Base-by-base conservation (phyloP, 23 tunicate genomes). In the Trididemnum miniatum region DNA sequence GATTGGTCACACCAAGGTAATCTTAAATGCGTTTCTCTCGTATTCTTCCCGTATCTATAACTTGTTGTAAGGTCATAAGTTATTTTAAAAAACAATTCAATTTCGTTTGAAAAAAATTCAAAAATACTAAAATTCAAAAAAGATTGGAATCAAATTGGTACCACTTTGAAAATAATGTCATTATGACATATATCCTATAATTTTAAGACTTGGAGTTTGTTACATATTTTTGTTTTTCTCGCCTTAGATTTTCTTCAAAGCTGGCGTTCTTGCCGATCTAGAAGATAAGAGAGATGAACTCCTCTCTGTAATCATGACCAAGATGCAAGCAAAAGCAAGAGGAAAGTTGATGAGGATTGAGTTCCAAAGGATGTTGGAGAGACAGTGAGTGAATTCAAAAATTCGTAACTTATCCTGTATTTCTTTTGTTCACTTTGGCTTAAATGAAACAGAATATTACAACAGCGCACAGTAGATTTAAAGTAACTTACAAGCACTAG, bases 271-370 rank as follows among this genome's bases (percentile, higher is more conserved):
- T 66, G 98, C 95, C 52, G 95, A 95, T 52, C 95, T 95, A 59
- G 98, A 95, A 77, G 98, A 95, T 66, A 85, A 73, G 86, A 90
- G 98, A 40, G 98, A 95, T 64, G 88, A 85, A 0, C 52, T 89
- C 34, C 67, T 95, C 24, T 71, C 98, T 34, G 86, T 89, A 32
- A 95, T 95, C 82, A 71, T 95, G 78, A 95, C 95, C 32, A 87
- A 87, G 78, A 82, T 95, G 76, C 95, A 95, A 71, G 69, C 94
- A 33, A 67, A 83, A 31, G 89, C 89, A 33, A 80, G 99, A 65
- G 98, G 98, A 64, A 93, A 93, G 85, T 81, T 93, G 86, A 93
- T 93, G 98, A 84, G 98, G 64, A 88, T 93, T 51, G 98, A 93
- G 59, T 93, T 88, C 84, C 84, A 81, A 72, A 93, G 80, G 72